A percentile compares a stretch with the other conserved stretches of the same genome.
These are phyloP conservation scores for Neria commutata DNA, from an alignment of 2,888 invertebrate genomes.

Conservation along the genomic window DNA sequence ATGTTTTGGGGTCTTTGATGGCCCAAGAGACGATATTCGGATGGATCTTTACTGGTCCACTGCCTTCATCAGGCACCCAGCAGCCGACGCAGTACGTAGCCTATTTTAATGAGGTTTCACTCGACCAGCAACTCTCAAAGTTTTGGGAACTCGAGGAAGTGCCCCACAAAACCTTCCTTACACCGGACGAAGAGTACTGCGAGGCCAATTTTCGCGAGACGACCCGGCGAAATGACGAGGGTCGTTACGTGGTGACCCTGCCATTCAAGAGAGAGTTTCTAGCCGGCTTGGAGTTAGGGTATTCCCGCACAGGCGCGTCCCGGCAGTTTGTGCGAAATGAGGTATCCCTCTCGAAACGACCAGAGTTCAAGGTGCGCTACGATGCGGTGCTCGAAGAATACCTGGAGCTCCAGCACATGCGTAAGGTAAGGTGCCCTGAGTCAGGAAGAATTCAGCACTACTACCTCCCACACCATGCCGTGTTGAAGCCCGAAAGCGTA, in stretches of 20 bases:
- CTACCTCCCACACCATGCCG: background rate
- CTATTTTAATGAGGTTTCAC: background rate
- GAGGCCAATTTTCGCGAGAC: background rate
- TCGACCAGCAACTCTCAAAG: background rate
- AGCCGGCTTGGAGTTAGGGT: too few relatives aligned
- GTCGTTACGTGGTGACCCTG: too few relatives aligned
- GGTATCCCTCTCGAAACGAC: too few relatives aligned
- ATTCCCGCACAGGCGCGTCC: too few relatives aligned
- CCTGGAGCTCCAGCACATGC: too few relatives aligned
- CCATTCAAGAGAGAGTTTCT: too few relatives aligned
- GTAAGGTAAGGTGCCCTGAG: background rate
- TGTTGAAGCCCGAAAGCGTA: background rate
- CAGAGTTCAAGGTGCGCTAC: too few relatives aligned
- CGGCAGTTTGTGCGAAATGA: too few relatives aligned
- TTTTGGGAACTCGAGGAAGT: background rate
- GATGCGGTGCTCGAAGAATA: too few relatives aligned
- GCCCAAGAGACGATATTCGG: constrained; percentile 4
- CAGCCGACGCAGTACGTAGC: background rate
- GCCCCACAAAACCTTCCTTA: background rate
- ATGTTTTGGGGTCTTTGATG: background rate
- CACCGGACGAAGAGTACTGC: background rate
- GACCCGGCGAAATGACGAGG: background rate
- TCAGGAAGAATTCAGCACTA: background rate
- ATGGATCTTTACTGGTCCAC: background rate
- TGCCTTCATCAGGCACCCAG: background rate